A percentile compares a stretch with the other conserved stretches of the same genome.
Evolutionary conservation across 2,888 invertebrate genomes (phyloP).

Genomic region (Glyphotaelius pellucidus): DNA sequence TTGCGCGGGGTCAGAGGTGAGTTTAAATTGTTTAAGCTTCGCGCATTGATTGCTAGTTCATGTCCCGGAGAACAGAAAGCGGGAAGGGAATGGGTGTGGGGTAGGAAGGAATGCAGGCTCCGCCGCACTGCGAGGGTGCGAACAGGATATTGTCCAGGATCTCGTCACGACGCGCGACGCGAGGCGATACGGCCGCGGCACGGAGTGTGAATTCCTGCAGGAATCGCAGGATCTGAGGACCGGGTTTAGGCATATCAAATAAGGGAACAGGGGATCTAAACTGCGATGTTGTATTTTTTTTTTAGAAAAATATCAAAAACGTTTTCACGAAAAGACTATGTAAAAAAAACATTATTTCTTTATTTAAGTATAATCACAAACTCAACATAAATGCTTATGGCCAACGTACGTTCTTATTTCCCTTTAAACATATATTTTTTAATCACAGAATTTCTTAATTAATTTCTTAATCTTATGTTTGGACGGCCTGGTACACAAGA

Average conservation of each 20-base stretch:
- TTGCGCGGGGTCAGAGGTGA: background rate
- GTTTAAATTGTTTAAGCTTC: background rate
- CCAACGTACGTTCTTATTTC: too few relatives aligned
- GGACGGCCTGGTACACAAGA: too few relatives aligned
- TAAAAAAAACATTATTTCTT: too few relatives aligned
- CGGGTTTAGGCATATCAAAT: background rate
- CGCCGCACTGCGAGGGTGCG: background rate
- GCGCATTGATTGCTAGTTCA: background rate
- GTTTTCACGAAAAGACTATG: too few relatives aligned
- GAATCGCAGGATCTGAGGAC: background rate
- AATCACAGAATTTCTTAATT: too few relatives aligned
- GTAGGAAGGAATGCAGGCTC: slow-evolving; percentile 21
- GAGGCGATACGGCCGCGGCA: slow-evolving; percentile 12
- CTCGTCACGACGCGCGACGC: slow-evolving; percentile 33
- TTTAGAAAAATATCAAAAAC: too few relatives aligned
- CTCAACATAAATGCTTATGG: too few relatives aligned
- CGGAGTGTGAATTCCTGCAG: slow-evolving; percentile 29
- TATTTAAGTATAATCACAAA: too few relatives aligned
- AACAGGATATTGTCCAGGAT: slow-evolving; percentile 13
- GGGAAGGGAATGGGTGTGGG: background rate
- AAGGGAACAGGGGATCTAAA: background rate
- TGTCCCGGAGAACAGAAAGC: background rate
- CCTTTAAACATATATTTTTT: too few relatives aligned
- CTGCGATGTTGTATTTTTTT: background rate
- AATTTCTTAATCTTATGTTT: too few relatives aligned